A percentile compares a stretch with the other conserved stretches of the same genome.
These are phyloP conservation scores for Leptogaster cylindrica DNA, from an alignment of 2,888 invertebrate genomes.

Conservation along the genomic window DNA sequence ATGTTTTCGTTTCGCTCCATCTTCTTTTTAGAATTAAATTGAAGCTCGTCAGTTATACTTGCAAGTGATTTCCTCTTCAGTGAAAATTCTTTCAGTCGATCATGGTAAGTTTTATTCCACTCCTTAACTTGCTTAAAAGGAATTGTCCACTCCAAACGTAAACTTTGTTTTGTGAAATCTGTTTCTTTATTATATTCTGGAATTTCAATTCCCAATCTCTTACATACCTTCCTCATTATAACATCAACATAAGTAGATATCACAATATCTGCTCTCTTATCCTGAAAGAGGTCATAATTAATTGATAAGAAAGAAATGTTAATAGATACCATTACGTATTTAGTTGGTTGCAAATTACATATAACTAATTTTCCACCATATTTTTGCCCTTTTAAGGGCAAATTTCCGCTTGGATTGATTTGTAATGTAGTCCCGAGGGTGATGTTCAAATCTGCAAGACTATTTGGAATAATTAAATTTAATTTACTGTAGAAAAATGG, in stretches of 20 bases:
- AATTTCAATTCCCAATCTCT: slow-evolving; percentile 75
- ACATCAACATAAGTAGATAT: slow-evolving; percentile 90
- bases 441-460: slow-evolving; percentile 90
- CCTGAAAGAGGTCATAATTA: slow-evolving; percentile 64
- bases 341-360: slow-evolving; percentile 96
- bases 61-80: slow-evolving; percentile 50
- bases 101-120: slow-evolving; percentile 69
- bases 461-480: slow-evolving; percentile 59
- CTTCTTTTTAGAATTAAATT: slow-evolving; percentile 5
- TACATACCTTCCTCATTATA: slow-evolving; percentile 76
- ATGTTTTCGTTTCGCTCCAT: slow-evolving; percentile 21
- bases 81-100: slow-evolving; percentile 51
- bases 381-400: slow-evolving; percentile 85
- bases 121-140: slow-evolving; percentile 66
- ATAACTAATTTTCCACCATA: slow-evolving; percentile 89
- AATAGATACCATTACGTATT: slow-evolving; percentile 73
- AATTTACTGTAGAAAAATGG: background rate
- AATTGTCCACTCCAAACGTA: slow-evolving; percentile 76
- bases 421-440: slow-evolving; percentile 97
- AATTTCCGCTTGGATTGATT: slow-evolving; percentile 94
- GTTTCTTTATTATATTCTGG: slow-evolving; percentile 70
- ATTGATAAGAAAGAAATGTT: background rate
- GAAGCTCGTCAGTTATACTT: slow-evolving; percentile 19
- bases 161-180: slow-evolving; percentile 71
- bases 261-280: slow-evolving; percentile 86